Conservation (phyloP, 2,888 invertebrate genomes). For the Bursaphelenchus okinawaensis region DNA sequence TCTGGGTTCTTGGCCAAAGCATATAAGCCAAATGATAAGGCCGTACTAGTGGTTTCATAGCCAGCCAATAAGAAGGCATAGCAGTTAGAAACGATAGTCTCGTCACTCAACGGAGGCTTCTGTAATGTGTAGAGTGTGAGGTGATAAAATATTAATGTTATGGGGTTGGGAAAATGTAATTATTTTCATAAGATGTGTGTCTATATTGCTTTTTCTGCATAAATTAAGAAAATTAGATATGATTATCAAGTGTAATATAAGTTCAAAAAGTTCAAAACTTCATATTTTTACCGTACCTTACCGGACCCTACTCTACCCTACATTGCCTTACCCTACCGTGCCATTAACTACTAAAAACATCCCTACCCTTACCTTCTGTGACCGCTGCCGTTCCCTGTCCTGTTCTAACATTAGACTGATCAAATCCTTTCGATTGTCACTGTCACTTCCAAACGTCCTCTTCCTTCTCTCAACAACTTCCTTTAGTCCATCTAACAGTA, state of each 20-base stretch:
- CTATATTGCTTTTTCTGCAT: too few species aligned
- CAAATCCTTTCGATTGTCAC: slow-evolving; percentile 30
- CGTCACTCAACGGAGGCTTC: slow-evolving; percentile 45
- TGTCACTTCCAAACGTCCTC: slow-evolving; percentile 18
- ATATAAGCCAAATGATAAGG: slow-evolving; percentile 61
- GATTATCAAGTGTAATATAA: too few species aligned
- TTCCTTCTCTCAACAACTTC: slow-evolving; percentile 19
- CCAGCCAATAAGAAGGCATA: slow-evolving; percentile 62
- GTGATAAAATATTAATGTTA: too few species aligned
- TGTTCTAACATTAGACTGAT: slow-evolving; percentile 32
- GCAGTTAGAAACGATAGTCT: slow-evolving; percentile 58
- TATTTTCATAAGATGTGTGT: too few species aligned
- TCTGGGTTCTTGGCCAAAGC: slow-evolving; percentile 61
- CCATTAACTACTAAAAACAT: too few species aligned
- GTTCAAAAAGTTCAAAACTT: too few species aligned
- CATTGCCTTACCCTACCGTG: too few species aligned
- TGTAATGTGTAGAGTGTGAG: too few species aligned
- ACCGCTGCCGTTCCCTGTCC: slow-evolving; percentile 17
- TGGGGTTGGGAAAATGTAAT: too few species aligned
- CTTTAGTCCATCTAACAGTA: slow-evolving; percentile 10
- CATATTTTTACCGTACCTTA: too few species aligned
- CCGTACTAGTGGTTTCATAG: slow-evolving; percentile 63
- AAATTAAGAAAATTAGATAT: too few species aligned
- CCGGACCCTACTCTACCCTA: too few species aligned
- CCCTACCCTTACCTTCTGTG: slow-evolving; percentile 24